Conservation (phyloP, 1,140 invertebrate species). For the Eumeta japonica region DNA sequence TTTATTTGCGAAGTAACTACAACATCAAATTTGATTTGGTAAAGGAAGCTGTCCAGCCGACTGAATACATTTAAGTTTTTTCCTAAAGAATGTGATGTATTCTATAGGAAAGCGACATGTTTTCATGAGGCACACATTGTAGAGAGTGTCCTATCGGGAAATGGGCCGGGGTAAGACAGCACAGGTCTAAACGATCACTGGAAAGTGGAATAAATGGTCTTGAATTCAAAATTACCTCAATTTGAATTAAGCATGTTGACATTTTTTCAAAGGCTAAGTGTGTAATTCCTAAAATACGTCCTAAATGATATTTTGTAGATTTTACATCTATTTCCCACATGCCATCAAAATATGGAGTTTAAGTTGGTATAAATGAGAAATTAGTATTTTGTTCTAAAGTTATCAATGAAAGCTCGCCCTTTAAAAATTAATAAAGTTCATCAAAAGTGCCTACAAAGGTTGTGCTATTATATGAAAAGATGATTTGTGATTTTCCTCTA, state of each 20-base stretch:
- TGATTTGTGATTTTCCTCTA: constrained; percentile 4
- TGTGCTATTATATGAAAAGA: constrained; percentile 6
- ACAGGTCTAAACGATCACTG: constrained; percentile 22
- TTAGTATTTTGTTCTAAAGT: neutral
- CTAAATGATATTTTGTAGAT: constrained; percentile 14
- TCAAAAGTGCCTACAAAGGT: constrained; percentile 5
- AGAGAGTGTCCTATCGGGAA: constrained; percentile 22
- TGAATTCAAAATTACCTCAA: constrained; percentile 33
- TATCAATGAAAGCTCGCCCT: too few species aligned
- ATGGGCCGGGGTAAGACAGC: constrained; percentile 24
- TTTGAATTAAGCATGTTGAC: constrained; percentile 19
- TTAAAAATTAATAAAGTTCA: constrained; percentile 8
- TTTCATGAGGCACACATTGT: constrained; percentile 12
- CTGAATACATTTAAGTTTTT: too few species aligned
- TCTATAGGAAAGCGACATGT: too few species aligned
- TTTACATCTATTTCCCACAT: constrained; percentile 21
- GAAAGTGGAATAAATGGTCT: constrained; percentile 25
- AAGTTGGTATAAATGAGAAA: constrained; percentile 10
- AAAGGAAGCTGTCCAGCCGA: too few species aligned
- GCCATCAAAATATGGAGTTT: constrained; percentile 18
- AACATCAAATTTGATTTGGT: too few species aligned
- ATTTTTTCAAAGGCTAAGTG: constrained; percentile 29
- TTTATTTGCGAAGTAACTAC: too few species aligned
- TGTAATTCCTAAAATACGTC: constrained; percentile 7
- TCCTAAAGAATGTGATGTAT: too few species aligned